Evolutionary conservation across 2,888 invertebrate species (phyloP).

Genomic region (Chydorus sphaericus): DNA sequence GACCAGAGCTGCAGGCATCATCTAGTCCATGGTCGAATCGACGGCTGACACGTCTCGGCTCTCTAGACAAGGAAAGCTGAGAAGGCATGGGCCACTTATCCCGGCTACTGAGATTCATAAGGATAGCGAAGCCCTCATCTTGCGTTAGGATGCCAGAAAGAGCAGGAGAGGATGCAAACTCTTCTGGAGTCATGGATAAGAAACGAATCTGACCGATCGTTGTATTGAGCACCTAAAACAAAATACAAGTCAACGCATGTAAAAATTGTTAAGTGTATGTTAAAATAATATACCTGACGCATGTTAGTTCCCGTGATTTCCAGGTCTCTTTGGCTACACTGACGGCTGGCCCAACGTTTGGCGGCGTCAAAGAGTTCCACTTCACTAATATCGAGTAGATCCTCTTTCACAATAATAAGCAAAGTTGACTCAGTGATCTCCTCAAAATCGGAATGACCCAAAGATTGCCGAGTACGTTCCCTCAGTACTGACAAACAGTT

Average conservation of each 20-base stretch:
- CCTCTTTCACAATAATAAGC: conserved; percentile 56
- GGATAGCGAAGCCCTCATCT: conserved; percentile 60
- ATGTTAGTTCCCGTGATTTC: conserved; percentile 19
- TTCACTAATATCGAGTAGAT: conserved; percentile 56
- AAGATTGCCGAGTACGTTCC: conserved; percentile 39
- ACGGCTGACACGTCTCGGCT: not conserved
- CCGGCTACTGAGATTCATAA: conserved; percentile 66
- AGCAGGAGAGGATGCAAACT: conserved; percentile 70
- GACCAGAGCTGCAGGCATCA: too few relatives aligned
- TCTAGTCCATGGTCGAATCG: too few relatives aligned
- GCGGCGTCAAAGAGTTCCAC: conserved; percentile 60
- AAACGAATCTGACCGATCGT: conserved; percentile 64
- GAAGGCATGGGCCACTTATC: conserved; percentile 25
- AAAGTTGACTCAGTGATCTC: conserved; percentile 61
- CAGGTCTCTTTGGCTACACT: conserved; percentile 35
- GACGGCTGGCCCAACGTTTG: conserved; percentile 45
- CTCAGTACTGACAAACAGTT: not conserved
- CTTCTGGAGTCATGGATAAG: conserved; percentile 58
- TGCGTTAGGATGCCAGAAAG: conserved; percentile 53
- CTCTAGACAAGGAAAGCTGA: not conserved
- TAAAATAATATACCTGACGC: conserved; percentile 18
- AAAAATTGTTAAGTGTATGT: conserved; percentile 23
- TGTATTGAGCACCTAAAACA: conserved; percentile 20
- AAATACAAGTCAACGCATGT: conserved; percentile 16
- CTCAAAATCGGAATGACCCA: conserved; percentile 58